Evolutionary conservation across 53 echinoderm and acorn worm genomes (phyloP), one percentile per base, ranked within the genome.

Genomic region (Temnopleurus reevesii): DNA sequence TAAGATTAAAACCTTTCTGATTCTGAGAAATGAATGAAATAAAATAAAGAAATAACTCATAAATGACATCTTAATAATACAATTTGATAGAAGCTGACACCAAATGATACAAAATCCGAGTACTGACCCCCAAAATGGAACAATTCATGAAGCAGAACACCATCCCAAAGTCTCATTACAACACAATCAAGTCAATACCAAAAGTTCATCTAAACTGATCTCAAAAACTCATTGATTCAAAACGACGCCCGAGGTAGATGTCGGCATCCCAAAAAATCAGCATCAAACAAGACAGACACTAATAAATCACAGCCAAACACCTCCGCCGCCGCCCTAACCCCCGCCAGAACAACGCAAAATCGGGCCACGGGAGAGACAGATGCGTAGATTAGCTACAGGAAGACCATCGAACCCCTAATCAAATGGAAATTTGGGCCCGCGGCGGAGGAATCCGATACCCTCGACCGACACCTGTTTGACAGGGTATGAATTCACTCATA

Each of bases 361-460:
- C 46, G 54, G 83, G 83, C n/a, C 83, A 83, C n/a, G n/a, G 55
- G 36, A 56, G 36, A 56, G 83, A 30, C 83, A 83, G 57, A 53
- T 55, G 83, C 53, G 56, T 33, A 49, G 56, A 83, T 83, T 83
- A 83, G 83, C 83, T 49, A 51, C 54, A 5, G 45, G 51, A 76
- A 5, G 45, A 44, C 81, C 30, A 81, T 51, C 49, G 55, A 53
- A 55, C 79, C 83, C 83, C 54, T 83, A 83, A 85, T 85, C 86
- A 85, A 61, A 85, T 85, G 86, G 86, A 85, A 59, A 85, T 85
- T 85, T 60, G 86, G 86, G 59, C 86, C 61, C 27, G 61, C 59
- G 86, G 86, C 86, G n/a, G 6, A 9, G 86, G 58, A 85, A 85
- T 85, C 86, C 61, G 86, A 85, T 60, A 85, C 86, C 41, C 10